Base-by-base conservation (phyloP, 1,140 invertebrate genomes). In the Zaprionus vittiger region DNA sequence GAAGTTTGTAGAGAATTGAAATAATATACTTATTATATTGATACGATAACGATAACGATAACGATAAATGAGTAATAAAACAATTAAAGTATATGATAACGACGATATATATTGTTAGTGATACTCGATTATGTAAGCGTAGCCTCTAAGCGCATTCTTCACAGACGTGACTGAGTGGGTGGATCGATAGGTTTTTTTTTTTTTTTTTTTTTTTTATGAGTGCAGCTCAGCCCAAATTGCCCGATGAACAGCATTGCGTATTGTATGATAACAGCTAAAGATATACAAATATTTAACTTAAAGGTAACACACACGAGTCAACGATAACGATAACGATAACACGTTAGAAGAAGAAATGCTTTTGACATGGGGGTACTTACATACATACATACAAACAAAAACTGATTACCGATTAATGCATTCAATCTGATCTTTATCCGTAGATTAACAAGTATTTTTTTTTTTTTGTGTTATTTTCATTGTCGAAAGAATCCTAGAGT, bases 81-180 rank as follows among this genome's bases (percentile, higher is more conserved):
- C 47, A 52, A 52, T 24, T 49, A 49, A 49, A 49, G 47, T 49
- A 49, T 68, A 81, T 77, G 28, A 37, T 74, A 73, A 77, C 80
- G 83, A 86, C 82, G 72, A 77, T 85, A 85, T 70, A 83, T 83
- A 84, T 87, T 87, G 80, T 83, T 80, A 87, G 83, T 87, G 83
- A 87, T 87, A 87, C 83, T 87, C 80, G 74, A 71, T 87, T 81
- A 70, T 87, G 72, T 87, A 87, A 87, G 78, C 68, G 71, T 86
- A 82, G 79, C 66, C 65, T 70, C 59, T 82, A 86, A 86, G 83
- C 73, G 79, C 78, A 79, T 77, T 63, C 52, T 66, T 65, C 49
- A 62, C 59, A 44, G 54, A 71, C 67, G 66, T 73, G 47, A 72
- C 71, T 78, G 44, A 72, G 75, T 78, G 44, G 38, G 52, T 59